Conservation (phyloP, 2,888 invertebrate genomes). For the Luffia ferchaultella region DNA sequence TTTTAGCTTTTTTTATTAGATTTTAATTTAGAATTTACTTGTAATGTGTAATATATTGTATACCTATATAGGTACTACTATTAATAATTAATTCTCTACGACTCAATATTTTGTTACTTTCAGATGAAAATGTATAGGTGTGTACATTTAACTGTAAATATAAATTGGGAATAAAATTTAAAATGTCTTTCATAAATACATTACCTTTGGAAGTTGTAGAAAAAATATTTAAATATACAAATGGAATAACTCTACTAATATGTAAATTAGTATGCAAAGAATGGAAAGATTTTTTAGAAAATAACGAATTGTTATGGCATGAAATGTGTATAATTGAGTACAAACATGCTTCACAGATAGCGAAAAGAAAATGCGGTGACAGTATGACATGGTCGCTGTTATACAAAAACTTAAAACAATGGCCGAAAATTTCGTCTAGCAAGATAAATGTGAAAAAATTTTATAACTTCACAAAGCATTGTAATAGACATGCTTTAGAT, state of each 20-base stretch:
- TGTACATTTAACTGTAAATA: no score
- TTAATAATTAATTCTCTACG: no score
- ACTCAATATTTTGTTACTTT: no score
- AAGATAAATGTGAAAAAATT: slow-evolving; percentile 30
- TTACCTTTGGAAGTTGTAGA: slow-evolving; percentile 41
- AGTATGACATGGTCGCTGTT: slow-evolving; percentile 39
- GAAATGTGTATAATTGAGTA: slow-evolving; percentile 33
- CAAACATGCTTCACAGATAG: slow-evolving; percentile 33
- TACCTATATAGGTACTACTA: no score
- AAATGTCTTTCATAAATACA: neutral
- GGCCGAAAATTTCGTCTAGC: slow-evolving; percentile 24
- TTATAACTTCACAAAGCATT: slow-evolving; percentile 35
- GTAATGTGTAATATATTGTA: no score
- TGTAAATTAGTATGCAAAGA: slow-evolving; percentile 38
- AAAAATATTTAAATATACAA: slow-evolving; percentile 33
- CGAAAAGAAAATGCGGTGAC: slow-evolving; percentile 34
- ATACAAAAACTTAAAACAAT: slow-evolving; percentile 37
- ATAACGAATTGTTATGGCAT: slow-evolving; percentile 35
- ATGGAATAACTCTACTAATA: slow-evolving; percentile 33
- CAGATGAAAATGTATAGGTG: neutral
- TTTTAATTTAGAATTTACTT: no score
- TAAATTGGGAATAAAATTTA: neutral
- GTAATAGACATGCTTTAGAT: slow-evolving; percentile 32
- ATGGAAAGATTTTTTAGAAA: slow-evolving; percentile 37
- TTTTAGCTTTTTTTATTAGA: no score